phyloP scores from a whole-genome alignment of 2,113 vertebrate genomes.

The Stegastes partitus region DNA sequence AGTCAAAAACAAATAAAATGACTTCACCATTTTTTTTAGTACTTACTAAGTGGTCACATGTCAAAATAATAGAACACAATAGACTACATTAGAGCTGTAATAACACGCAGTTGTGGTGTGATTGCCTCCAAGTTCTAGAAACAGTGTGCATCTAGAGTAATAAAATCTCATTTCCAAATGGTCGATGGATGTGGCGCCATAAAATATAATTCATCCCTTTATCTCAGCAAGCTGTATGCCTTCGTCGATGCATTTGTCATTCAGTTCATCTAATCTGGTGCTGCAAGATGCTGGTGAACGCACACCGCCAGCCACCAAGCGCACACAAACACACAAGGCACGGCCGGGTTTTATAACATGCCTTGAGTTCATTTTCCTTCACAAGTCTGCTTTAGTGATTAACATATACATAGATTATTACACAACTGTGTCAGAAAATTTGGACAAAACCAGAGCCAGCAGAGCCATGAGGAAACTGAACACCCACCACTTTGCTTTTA shows the following conservation, averaged over 20 bases:
- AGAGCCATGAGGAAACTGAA: conserved; percentile 5
- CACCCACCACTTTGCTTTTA: conserved; percentile 14
- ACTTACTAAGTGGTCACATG: neutral
- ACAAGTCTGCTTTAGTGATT: neutral
- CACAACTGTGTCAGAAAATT: neutral
- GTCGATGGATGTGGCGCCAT: neutral
- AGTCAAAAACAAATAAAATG: no score
- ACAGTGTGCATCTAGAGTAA: neutral
- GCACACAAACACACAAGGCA: no score
- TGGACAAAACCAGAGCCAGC: neutral
- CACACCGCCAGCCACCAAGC: neutral
- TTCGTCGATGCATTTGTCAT: conserved; percentile 12
- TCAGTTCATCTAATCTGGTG: conserved; percentile 13
- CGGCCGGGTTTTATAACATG: neutral
- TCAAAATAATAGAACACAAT: neutral
- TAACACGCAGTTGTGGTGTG: neutral
- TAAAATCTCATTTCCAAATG: conserved; percentile 25
- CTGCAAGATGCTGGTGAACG: neutral
- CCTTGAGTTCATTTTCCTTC: neutral
- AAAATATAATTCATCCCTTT: conserved; percentile 13
- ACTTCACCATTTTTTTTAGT: neutral
- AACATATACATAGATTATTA: neutral
- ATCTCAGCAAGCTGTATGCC: conserved; percentile 9
- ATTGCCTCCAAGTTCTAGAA: neutral
- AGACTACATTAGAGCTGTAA: neutral